These are phyloP conservation scores for Tribolium madens DNA, from an alignment of 1,140 invertebrate species.

Conservation along the genomic window DNA sequence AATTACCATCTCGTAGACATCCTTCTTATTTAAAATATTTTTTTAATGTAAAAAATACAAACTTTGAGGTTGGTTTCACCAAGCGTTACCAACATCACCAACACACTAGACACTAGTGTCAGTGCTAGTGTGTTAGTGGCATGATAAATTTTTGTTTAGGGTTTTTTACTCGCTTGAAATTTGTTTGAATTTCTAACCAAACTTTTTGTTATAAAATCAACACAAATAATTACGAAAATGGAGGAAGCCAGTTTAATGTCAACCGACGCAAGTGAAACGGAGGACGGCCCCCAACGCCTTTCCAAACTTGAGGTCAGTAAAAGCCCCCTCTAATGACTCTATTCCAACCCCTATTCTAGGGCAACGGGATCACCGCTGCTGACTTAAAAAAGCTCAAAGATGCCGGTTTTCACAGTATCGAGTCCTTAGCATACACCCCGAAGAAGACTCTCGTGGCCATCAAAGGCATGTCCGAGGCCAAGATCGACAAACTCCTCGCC, in stretches of 20 bases:
- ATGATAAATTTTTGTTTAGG: too few relatives aligned
- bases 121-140: too few relatives aligned
- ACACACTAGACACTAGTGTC: too few relatives aligned
- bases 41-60: background rate
- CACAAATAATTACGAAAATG: too few relatives aligned
- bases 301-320: slow-evolving; percentile 73
- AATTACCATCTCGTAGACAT: slow-evolving; percentile 59
- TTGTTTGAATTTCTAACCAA: too few relatives aligned
- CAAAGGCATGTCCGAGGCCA: slow-evolving; percentile 97
- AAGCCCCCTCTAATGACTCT: slow-evolving; percentile 33
- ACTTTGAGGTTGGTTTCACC: background rate
- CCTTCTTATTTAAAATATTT: background rate
- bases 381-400: slow-evolving; percentile 97
- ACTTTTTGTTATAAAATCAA: too few relatives aligned
- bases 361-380: slow-evolving; percentile 86
- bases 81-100: background rate
- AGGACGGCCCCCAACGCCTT: slow-evolving; percentile 73
- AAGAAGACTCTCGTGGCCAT: slow-evolving; percentile 91
- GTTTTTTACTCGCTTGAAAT: too few relatives aligned
- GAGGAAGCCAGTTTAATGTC: slow-evolving; percentile 60
- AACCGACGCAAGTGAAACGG: slow-evolving; percentile 69
- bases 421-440: slow-evolving; percentile 94
- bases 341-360: slow-evolving; percentile 66
- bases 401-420: slow-evolving; percentile 94
- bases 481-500: slow-evolving; percentile 94